phyloP scores from a whole-genome alignment of 2,113 vertebrate genomes.

The Xerus inauris region DNA sequence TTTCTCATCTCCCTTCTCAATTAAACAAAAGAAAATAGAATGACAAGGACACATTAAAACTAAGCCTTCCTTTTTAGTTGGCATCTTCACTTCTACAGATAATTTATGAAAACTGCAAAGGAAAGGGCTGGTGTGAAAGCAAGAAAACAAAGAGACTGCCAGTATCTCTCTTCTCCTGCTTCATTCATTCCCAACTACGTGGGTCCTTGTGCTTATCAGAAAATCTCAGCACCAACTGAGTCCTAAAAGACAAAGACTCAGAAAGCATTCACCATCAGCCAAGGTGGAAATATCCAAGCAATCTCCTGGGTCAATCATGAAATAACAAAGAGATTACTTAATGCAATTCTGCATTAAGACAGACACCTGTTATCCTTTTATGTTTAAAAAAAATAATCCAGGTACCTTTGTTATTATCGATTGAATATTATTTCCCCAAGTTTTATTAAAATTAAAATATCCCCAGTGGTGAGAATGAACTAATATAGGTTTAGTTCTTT shows the following conservation, averaged over 20 bases:
- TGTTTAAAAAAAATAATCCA: not conserved
- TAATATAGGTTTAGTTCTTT: not conserved
- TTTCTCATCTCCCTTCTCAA: constrained; percentile 62
- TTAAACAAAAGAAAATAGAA: constrained; percentile 63
- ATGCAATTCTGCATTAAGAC: not conserved
- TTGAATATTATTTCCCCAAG: not conserved
- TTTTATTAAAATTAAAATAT: constrained; percentile 5
- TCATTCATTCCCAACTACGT: not conserved
- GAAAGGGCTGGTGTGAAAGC: not conserved
- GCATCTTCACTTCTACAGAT: constrained; percentile 20
- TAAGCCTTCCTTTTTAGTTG: not conserved
- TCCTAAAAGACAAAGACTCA: not conserved
- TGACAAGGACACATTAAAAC: constrained; percentile 3
- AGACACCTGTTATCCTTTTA: not conserved
- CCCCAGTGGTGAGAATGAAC: not conserved
- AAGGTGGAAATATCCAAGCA: constrained; percentile 15
- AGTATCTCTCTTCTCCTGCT: not conserved
- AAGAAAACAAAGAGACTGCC: not conserved
- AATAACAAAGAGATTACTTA: not conserved
- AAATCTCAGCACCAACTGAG: not conserved
- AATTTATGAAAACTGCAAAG: constrained; percentile 7
- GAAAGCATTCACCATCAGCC: not conserved
- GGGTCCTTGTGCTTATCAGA: not conserved
- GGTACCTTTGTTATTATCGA: not conserved
- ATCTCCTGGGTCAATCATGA: not conserved